Conservation (phyloP, 1,140 invertebrate genomes). For the Ptiloglossa arizonensis region DNA sequence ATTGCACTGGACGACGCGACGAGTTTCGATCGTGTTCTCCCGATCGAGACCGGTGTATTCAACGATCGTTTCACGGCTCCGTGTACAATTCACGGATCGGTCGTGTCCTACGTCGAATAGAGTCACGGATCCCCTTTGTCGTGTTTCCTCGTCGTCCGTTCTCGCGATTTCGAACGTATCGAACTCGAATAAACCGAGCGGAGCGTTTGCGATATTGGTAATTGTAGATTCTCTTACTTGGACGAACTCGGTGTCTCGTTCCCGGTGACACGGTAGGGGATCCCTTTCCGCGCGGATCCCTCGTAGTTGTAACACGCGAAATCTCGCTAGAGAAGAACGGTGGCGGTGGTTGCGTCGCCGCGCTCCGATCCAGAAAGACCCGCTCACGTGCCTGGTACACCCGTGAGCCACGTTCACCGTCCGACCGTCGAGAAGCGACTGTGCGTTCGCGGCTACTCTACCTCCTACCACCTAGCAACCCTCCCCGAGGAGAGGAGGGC, state of each 20-base stretch:
- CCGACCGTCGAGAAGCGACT: slow-evolving; percentile 74
- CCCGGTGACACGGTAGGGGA: not conserved
- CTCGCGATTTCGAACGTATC: too few species aligned
- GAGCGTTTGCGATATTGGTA: too few species aligned
- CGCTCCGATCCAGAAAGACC: not conserved
- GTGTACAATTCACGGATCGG: not conserved
- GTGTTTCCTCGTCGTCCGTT: too few species aligned
- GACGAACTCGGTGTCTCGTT: not conserved
- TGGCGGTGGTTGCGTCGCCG: not conserved
- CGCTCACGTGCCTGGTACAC: slow-evolving; percentile 2
- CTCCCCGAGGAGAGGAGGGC: slow-evolving; percentile 37
- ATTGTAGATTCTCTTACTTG: slow-evolving; percentile 9
- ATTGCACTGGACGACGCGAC: not conserved
- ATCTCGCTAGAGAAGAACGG: not conserved
- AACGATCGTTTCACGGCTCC: not conserved
- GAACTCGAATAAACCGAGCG: too few species aligned
- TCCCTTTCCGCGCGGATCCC: too few species aligned
- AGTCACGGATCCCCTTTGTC: too few species aligned
- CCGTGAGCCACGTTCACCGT: slow-evolving; percentile 54
- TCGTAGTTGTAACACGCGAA: slow-evolving; percentile 4
- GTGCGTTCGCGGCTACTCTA: slow-evolving; percentile 65
- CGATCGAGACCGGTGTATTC: too few species aligned
- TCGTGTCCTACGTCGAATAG: too few species aligned
- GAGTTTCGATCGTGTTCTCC: slow-evolving; percentile 1
- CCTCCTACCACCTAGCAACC: slow-evolving; percentile 69